Evolutionary conservation across 2,113 vertebrate species (phyloP).

Genomic region (Progne subis): DNA sequence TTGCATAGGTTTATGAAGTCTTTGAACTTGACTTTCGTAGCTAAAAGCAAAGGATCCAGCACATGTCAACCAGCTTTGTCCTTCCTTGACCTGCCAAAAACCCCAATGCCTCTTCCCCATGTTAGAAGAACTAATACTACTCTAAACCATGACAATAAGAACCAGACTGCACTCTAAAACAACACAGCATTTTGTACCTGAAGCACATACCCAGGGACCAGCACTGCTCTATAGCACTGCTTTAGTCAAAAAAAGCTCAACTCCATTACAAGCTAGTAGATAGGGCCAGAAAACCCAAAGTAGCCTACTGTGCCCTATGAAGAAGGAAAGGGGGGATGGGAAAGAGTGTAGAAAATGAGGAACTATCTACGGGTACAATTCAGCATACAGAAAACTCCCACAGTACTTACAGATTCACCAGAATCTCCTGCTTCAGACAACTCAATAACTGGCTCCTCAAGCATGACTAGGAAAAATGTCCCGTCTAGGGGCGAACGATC

Average conservation of each 20-base stretch:
- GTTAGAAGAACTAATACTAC: not conserved
- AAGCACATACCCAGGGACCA: not conserved
- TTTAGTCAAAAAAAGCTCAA: not conserved
- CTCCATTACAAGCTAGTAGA: not conserved
- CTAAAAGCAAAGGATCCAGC: too few species aligned
- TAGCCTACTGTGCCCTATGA: not conserved
- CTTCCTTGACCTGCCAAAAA: too few species aligned
- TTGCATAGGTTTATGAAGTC: too few species aligned
- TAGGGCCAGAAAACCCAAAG: not conserved
- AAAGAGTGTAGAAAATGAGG: not conserved
- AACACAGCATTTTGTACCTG: not conserved
- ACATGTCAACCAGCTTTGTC: too few species aligned
- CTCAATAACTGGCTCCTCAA: slow-evolving; percentile 82
- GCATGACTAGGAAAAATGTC: slow-evolving; percentile 86
- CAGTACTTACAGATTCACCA: slow-evolving; percentile 83
- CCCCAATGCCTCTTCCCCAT: too few species aligned
- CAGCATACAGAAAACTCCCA: not conserved
- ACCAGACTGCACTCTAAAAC: not conserved
- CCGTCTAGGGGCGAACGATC: slow-evolving; percentile 81
- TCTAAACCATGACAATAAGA: not conserved
- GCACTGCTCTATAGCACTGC: not conserved
- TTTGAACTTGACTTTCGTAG: too few species aligned
- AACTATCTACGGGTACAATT: not conserved
- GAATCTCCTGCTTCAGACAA: slow-evolving; percentile 80
- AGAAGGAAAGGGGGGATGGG: not conserved